Evolutionary conservation across 2,888 invertebrate genomes (phyloP).

Genomic region (Euphydryas editha): DNA sequence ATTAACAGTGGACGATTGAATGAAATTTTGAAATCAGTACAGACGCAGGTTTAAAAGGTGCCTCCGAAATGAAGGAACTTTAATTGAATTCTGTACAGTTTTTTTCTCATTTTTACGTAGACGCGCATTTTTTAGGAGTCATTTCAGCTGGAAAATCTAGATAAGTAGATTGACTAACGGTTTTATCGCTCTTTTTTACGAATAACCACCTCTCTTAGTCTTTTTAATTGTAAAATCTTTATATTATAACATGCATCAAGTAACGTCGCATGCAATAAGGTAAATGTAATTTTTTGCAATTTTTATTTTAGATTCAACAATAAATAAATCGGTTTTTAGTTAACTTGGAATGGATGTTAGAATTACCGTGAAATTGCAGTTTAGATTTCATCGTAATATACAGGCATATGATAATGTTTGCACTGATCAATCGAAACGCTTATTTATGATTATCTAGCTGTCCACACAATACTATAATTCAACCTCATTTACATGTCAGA

Average conservation of each 20-base stretch:
- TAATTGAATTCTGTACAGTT: constrained; percentile 76
- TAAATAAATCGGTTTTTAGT: too few relatives aligned
- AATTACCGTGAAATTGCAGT: constrained; percentile 26
- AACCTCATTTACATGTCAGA: constrained; percentile 13
- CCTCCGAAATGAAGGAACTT: constrained; percentile 66
- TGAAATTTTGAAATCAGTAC: constrained; percentile 69
- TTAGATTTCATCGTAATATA: constrained; percentile 33
- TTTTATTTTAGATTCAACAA: background rate
- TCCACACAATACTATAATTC: constrained; percentile 13
- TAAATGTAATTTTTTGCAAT: background rate
- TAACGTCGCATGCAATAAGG: background rate
- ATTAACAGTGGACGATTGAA: constrained; percentile 69
- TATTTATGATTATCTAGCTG: constrained; percentile 11
- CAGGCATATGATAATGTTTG: constrained; percentile 18
- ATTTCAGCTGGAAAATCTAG: constrained; percentile 43
- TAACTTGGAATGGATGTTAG: background rate
- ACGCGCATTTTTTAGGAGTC: constrained; percentile 49
- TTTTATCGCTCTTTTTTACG: constrained; percentile 38
- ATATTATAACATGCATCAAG: constrained; percentile 1
- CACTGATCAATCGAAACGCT: constrained; percentile 18
- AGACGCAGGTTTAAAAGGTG: constrained; percentile 65
- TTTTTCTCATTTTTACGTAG: constrained; percentile 57
- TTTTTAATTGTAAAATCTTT: constrained; percentile 31
- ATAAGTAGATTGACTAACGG: constrained; percentile 47
- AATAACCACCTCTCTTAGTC: constrained; percentile 24